Percentiles rank a stretch among this genome's conserved stretches.
phyloP scores from a whole-genome alignment of 2,888 invertebrate species.

The Hemaris fuciformis region DNA sequence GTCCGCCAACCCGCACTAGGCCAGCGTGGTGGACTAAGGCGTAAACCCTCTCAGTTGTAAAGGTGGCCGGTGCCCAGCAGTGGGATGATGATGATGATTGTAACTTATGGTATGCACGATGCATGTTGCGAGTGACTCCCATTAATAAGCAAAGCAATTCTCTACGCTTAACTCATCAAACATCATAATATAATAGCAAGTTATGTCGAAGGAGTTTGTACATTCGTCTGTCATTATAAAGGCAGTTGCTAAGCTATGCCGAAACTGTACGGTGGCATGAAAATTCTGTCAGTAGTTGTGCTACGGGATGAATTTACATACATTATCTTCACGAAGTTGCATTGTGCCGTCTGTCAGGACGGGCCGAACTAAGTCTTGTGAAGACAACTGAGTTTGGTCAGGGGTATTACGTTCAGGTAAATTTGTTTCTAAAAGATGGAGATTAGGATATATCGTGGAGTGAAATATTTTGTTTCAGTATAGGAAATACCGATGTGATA shows the following conservation, averaged over 20 bases:
- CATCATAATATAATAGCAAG: not conserved
- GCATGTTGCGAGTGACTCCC: too few relatives aligned
- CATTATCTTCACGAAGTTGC: constrained; percentile 3
- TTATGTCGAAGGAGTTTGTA: not conserved
- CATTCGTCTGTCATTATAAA: not conserved
- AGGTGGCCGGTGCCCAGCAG: too few relatives aligned
- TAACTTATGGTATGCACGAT: too few relatives aligned
- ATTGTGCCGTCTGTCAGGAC: not conserved
- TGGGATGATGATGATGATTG: too few relatives aligned
- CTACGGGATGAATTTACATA: constrained; percentile 4
- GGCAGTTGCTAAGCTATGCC: not conserved
- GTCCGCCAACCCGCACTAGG: too few relatives aligned
- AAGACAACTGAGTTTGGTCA: not conserved
- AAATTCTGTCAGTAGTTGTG: not conserved
- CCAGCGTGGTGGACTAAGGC: too few relatives aligned
- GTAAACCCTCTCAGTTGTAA: too few relatives aligned
- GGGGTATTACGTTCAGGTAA: not conserved
- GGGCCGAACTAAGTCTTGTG: not conserved
- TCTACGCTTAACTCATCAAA: too few relatives aligned
- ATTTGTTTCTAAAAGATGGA: not conserved
- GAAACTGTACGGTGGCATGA: not conserved
- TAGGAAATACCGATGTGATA: too few relatives aligned
- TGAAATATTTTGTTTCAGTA: too few relatives aligned
- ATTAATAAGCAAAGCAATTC: too few relatives aligned
- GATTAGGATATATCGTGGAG: too few relatives aligned